Evolutionary conservation across 1,140 invertebrate species (phyloP).

Genomic region (Aphaenogaster floridana): DNA sequence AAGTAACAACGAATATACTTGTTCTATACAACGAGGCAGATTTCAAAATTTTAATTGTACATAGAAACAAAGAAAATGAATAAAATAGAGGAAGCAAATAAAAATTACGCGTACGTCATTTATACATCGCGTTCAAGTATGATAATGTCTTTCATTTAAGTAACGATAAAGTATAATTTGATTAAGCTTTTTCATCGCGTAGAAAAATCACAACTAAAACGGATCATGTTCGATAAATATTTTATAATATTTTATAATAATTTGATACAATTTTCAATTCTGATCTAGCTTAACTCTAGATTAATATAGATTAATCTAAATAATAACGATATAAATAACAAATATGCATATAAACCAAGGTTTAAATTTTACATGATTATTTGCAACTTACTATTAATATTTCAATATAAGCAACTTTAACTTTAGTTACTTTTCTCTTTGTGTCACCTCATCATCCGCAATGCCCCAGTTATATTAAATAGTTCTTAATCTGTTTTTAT

Average conservation of each 20-base stretch:
- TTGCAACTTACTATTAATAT: neutral
- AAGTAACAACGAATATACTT: conserved; percentile 41
- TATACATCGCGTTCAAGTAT: neutral
- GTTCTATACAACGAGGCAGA: conserved; percentile 27
- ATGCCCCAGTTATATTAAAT: neutral
- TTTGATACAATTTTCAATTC: neutral
- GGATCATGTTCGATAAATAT: neutral
- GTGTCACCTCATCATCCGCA: too few relatives aligned
- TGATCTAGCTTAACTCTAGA: neutral
- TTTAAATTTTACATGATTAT: neutral
- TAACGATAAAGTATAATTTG: conserved; percentile 10
- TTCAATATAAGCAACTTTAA: neutral
- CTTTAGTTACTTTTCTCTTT: too few relatives aligned
- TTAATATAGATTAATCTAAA: neutral
- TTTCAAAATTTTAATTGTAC: conserved; percentile 54
- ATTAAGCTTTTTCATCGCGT: conserved; percentile 6
- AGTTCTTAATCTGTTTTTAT: neutral
- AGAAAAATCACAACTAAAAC: neutral
- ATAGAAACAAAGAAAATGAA: neutral
- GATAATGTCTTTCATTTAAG: conserved; percentile 35
- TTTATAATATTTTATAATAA: neutral
- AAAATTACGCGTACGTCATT: neutral
- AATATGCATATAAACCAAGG: neutral
- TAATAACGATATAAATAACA: neutral
- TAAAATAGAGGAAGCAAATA: neutral